Base-by-base conservation (phyloP, 2,888 invertebrate genomes). In the Branchipolynoe longqiensis region DNA sequence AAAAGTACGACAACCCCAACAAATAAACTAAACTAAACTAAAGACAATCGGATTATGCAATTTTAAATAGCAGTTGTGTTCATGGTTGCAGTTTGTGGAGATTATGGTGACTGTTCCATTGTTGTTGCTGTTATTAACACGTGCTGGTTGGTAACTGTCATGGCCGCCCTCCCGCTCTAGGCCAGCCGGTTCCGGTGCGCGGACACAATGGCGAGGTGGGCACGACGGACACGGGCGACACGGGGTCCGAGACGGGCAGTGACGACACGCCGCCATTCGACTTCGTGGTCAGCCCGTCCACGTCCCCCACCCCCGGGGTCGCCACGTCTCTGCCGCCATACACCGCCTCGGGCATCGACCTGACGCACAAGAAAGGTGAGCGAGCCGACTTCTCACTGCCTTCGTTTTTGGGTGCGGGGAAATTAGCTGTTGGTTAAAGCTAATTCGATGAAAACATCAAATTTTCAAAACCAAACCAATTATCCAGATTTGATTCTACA, bases 351-450 rank as follows among this genome's bases (percentile, higher is more conserved):
- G 82, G 81, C 82, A 82, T 48, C 6, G 82, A 82, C 54, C 73
- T 83, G 22, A 38, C 82, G 56, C 82, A 83, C 54, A 85, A 85
- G 73, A 85, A 62, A 83, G 85, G 85, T 85, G 40, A 0, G 64
- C n/a, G 25, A 62, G 62, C 25, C 25, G 14, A 6, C 25, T 59
- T 59, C 25, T 59, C 25, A 59, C 8, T 59, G 14, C 8, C 48
- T 48, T n/a, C n/a, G n/a, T n/a, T n/a, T n/a, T n/a, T n/a, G n/a
- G n/a, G n/a, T n/a, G n/a, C n/a, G n/a, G n/a, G n/a, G n/a, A n/a
- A n/a, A n/a, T n/a, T n/a, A n/a, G n/a, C n/a, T n/a, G n/a, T n/a
- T n/a, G n/a, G n/a, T n/a, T n/a, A n/a, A n/a, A n/a, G n/a, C n/a
- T n/a, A n/a, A n/a, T n/a, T n/a, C n/a, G n/a, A n/a, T n/a, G n/a